Base-by-base conservation (phyloP, 2,888 invertebrate genomes). In the Temnothorax rugatulus region DNA sequence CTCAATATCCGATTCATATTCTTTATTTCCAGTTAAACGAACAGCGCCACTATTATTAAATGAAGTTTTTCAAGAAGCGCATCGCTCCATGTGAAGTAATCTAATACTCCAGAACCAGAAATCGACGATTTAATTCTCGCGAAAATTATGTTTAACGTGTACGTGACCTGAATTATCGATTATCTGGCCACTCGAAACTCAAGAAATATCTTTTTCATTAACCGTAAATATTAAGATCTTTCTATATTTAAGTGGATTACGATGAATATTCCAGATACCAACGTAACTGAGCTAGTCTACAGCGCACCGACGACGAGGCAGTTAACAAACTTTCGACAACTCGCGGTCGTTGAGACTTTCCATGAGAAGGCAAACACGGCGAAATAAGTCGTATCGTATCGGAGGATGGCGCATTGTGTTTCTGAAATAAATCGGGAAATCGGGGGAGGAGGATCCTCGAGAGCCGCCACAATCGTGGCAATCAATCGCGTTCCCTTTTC, bases 401-500 rank as follows among this genome's bases (percentile, higher is more conserved):
- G 5, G 0, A 68, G 29, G 47, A 29, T 29, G 47, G 71, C 25
- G 59, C 44, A 34, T 59, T 71, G 73, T 71, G 79, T 59, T 38
- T 50, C 38, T 18, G 21, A 34, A 61, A 59, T 57, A 59, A 71
- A 71, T 71, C 71, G 25, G 9, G 18, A 4, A 0, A 29, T 29
- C 29, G 2, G 29, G 29, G 4, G 4, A 71, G 59, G 15, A 59
- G 38, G n/a, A 47, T 81, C 38, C 38, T 25, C 59, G 38, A 29
- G 4, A 44, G 41, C 21, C 57, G 64, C 44, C 73, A 71, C 79
- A 81, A 81, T 61, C 73, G 64, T 71, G 71, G 71, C 84, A 84
- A 84, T 84, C 84, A 84, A 84, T 84, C 79, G 81, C 59, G 47
- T 57, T 83, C 83, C 74, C 54, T 73, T 75, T 82, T 73, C 54